Base-by-base conservation (phyloP, 23 tunicate genomes). In the Botrylloides violaceus region DNA sequence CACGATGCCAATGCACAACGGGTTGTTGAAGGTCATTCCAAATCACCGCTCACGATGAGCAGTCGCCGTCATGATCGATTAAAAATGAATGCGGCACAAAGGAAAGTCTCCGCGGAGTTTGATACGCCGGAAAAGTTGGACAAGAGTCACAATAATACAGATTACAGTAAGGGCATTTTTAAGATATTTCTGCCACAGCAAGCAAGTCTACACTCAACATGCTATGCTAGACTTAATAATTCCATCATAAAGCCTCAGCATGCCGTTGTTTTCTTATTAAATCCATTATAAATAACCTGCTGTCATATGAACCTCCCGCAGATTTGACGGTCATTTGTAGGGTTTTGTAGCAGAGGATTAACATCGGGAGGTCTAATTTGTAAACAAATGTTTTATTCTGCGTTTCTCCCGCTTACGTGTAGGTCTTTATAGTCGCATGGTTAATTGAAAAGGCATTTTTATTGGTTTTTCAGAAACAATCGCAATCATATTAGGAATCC, bases 401-500 rank as follows among this genome's bases (percentile, higher is more conserved):
- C n/a, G n/a, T n/a, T n/a, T n/a, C n/a, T n/a, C n/a, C n/a, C n/a
- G n/a, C n/a, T n/a, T n/a, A n/a, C n/a, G n/a, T n/a, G n/a, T n/a
- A n/a, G n/a, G n/a, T n/a, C n/a, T n/a, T n/a, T n/a, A n/a, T n/a
- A n/a, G n/a, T n/a, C n/a, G n/a, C n/a, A n/a, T n/a, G n/a, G n/a
- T n/a, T n/a, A n/a, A n/a, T n/a, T n/a, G n/a, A n/a, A n/a, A n/a
- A n/a, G n/a, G n/a, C n/a, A n/a, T n/a, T n/a, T n/a, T n/a, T n/a
- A n/a, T n/a, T n/a, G n/a, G n/a, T n/a, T n/a, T n/a, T 68, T 32
- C 58, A 68, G 74, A 68, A 68, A 4, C 37, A 29, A 68, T 68
- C 6, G 47, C 74, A 37, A 68, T 68, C 1, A 37, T 68, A 37
- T 56, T 68, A 23, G 74, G 74, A 68, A 19, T 39, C 0, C 32